Conservation (phyloP, 2,797 vertebrate species). For the Podarcis siculus region DNA sequence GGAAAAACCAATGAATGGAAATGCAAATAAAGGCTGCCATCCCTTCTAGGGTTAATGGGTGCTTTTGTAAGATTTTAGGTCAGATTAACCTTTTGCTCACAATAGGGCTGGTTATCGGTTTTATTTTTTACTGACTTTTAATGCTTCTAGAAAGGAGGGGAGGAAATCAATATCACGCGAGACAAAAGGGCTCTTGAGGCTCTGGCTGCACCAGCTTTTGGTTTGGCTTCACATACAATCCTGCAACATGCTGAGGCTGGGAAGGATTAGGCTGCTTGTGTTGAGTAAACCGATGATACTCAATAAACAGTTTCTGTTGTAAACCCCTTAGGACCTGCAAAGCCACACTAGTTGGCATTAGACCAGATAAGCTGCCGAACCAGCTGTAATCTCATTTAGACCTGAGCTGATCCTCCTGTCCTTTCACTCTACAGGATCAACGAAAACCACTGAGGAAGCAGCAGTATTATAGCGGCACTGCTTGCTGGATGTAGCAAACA, state of each 20-base stretch:
- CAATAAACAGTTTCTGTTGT: slow-evolving; percentile 92
- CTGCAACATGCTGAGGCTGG: slow-evolving; percentile 82
- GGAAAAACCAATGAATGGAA: slow-evolving; percentile 54
- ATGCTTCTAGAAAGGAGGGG: slow-evolving; percentile 71
- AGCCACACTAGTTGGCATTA: slow-evolving; percentile 98
- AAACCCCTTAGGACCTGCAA: slow-evolving; percentile 88
- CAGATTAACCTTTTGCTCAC: slow-evolving; percentile 83
- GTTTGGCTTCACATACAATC: slow-evolving; percentile 78
- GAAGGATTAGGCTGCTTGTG: slow-evolving; percentile 85
- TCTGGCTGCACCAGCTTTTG: slow-evolving; percentile 76
- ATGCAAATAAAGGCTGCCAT: slow-evolving; percentile 62
- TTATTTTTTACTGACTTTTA: slow-evolving; percentile 78
- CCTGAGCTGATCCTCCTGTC: slow-evolving; percentile 98
- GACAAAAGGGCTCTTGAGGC: slow-evolving; percentile 79
- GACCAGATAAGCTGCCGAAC: slow-evolving; percentile 98
- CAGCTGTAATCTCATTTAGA: slow-evolving; percentile 99
- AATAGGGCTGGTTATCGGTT: slow-evolving; percentile 76
- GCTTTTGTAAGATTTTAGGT: slow-evolving; percentile 81
- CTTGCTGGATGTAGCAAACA: slow-evolving; percentile 79
- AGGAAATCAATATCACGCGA: slow-evolving; percentile 78
- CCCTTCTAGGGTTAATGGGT: slow-evolving; percentile 79
- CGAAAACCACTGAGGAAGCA: slow-evolving; percentile 87
- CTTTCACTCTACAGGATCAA: slow-evolving; percentile 90
- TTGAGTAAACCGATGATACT: slow-evolving; percentile 92
- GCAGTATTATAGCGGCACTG: slow-evolving; percentile 80